Evolutionary conservation across 2,113 vertebrate genomes (phyloP).

Genomic region (Lepus europaeus): DNA sequence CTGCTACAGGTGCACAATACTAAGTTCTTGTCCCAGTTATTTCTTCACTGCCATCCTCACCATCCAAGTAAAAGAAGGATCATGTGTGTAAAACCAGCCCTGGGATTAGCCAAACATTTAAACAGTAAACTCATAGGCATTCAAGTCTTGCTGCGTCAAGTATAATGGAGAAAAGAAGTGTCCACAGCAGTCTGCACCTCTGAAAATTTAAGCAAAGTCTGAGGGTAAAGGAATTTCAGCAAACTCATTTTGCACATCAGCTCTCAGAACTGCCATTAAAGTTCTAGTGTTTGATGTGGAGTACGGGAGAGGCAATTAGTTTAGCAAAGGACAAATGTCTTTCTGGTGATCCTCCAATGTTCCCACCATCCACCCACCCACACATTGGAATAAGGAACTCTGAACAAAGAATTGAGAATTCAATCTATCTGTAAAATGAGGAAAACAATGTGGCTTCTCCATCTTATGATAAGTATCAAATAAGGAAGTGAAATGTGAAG

Average conservation of each 20-base stretch:
- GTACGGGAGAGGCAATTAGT: neutral
- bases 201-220: neutral
- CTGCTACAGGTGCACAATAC: neutral
- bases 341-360: neutral
- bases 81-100: neutral
- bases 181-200: neutral
- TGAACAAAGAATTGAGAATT: neutral
- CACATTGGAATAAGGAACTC: neutral
- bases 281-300: neutral
- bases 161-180: neutral
- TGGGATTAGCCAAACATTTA: neutral
- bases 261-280: neutral
- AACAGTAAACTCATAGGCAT: neutral
- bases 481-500: neutral
- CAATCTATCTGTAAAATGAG: conserved; percentile 32
- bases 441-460: neutral
- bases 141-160: neutral
- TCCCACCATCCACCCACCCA: neutral
- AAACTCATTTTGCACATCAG: neutral
- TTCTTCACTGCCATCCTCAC: neutral
- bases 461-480: neutral
- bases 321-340: neutral
- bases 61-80: neutral
- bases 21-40: neutral
- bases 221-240: neutral